phyloP scores from a whole-genome alignment of 1,140 invertebrate species.

The Xylocopa sonorina region DNA sequence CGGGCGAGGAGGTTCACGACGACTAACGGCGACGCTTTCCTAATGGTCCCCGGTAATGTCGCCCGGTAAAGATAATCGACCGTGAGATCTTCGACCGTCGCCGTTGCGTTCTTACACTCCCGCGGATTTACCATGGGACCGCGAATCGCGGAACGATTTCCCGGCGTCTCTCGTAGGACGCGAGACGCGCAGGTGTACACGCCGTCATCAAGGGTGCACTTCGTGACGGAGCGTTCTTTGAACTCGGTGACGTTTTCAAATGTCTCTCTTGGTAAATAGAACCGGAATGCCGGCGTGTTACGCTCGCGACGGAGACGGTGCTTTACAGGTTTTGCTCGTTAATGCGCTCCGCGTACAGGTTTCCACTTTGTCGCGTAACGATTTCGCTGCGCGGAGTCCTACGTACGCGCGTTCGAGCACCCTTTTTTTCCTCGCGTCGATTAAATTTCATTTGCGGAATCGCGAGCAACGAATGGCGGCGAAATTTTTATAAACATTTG shows the following conservation, averaged over 20 bases:
- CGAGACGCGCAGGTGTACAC: background rate
- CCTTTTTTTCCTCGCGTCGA: background rate
- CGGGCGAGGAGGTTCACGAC: constrained; percentile 59
- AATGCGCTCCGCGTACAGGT: no score
- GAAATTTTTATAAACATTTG: constrained; percentile 27
- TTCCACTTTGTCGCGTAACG: background rate
- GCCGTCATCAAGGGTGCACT: constrained; percentile 34
- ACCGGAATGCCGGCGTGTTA: background rate
- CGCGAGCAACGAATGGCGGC: background rate
- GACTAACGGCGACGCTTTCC: constrained; percentile 43
- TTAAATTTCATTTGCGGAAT: background rate
- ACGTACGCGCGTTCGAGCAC: no score
- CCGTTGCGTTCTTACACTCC: constrained; percentile 43
- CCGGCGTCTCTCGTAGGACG: constrained; percentile 6
- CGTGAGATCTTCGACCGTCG: constrained; percentile 71
- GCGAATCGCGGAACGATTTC: constrained; percentile 50
- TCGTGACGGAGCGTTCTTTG: constrained; percentile 21
- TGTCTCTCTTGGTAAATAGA: constrained; percentile 4
- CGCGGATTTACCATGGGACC: constrained; percentile 49
- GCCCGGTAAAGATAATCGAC: constrained; percentile 77
- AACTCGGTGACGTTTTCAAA: constrained; percentile 13
- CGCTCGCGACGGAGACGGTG: background rate
- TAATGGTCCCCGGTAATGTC: constrained; percentile 77
- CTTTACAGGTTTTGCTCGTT: constrained; percentile 6
- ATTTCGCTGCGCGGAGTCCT: background rate